Evolutionary conservation across 2,888 invertebrate genomes (phyloP).

Genomic region (Subacronicta megacephala): DNA sequence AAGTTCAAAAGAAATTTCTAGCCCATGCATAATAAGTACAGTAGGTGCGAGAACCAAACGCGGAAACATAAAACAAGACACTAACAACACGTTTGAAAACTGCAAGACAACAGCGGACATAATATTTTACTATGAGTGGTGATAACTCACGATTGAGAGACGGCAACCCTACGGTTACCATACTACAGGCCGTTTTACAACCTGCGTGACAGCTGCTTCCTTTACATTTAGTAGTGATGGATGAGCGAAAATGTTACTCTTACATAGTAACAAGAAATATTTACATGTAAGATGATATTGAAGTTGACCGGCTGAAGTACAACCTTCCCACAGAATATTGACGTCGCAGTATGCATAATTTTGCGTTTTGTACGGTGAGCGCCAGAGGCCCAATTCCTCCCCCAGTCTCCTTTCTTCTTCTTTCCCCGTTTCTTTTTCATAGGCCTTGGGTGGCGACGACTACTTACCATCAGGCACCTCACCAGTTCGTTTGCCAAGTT

Average conservation of each 20-base stretch:
- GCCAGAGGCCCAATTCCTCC: too few relatives aligned
- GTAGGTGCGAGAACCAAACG: neutral
- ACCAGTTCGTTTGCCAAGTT: too few relatives aligned
- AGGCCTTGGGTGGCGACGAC: too few relatives aligned
- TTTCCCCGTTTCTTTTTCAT: too few relatives aligned
- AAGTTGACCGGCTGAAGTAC: too few relatives aligned
- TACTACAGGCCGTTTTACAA: conserved; percentile 57
- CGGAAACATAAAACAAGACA: conserved; percentile 35
- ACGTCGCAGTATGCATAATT: too few relatives aligned
- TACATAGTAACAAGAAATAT: conserved; percentile 21
- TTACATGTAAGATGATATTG: neutral
- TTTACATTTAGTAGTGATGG: conserved; percentile 58
- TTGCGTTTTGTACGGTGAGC: too few relatives aligned
- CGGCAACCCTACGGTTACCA: conserved; percentile 43
- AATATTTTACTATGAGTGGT: conserved; percentile 47
- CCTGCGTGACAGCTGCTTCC: conserved; percentile 73
- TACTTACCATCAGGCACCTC: too few relatives aligned
- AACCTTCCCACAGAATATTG: too few relatives aligned
- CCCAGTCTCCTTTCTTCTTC: too few relatives aligned
- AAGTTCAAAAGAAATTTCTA: neutral
- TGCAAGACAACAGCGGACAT: conserved; percentile 37
- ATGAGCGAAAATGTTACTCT: conserved; percentile 51
- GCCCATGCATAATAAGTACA: too few relatives aligned
- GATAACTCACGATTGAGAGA: conserved; percentile 33
- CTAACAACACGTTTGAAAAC: conserved; percentile 23